Percentiles rank a stretch among this genome's conserved stretches.
These are phyloP conservation scores for Trilocha varians DNA, from an alignment of 2,888 invertebrate genomes.

Conservation along the genomic window DNA sequence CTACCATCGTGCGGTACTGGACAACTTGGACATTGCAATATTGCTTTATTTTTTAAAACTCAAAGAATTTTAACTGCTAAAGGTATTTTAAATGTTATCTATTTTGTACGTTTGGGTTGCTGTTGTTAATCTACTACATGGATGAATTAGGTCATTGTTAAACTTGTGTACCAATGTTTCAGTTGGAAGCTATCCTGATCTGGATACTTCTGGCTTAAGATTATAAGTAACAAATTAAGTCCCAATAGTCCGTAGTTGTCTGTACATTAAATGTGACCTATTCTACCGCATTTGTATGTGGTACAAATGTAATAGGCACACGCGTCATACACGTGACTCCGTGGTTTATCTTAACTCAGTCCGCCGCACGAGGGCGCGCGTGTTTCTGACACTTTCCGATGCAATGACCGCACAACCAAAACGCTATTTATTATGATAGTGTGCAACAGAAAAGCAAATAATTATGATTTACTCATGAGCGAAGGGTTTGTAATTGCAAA, in stretches of 20 bases:
- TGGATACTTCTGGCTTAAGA: too few species aligned
- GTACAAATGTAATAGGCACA: constrained; percentile 31
- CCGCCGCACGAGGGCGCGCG: constrained; percentile 19
- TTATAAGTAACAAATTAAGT: neutral
- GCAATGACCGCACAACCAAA: constrained; percentile 34
- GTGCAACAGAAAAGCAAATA: neutral
- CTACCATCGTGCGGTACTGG: too few species aligned
- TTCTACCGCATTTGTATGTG: neutral
- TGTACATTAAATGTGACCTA: neutral
- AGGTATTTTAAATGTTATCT: too few species aligned
- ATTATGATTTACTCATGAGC: neutral
- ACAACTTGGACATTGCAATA: too few species aligned
- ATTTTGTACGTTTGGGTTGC: too few species aligned
- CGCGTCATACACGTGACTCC: constrained; percentile 51
- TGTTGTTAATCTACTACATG: too few species aligned
- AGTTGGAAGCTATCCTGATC: too few species aligned
- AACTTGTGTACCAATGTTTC: too few species aligned
- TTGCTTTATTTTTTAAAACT: too few species aligned
- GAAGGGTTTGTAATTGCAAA: too few species aligned
- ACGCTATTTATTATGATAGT: constrained; percentile 27
- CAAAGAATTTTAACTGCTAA: too few species aligned
- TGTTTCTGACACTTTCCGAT: constrained; percentile 37
- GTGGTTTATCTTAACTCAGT: constrained; percentile 41
- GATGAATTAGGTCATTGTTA: too few species aligned
- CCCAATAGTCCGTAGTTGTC: neutral